Base-by-base conservation (phyloP, 2,113 vertebrate genomes). In the Halichoerus grypus region DNA sequence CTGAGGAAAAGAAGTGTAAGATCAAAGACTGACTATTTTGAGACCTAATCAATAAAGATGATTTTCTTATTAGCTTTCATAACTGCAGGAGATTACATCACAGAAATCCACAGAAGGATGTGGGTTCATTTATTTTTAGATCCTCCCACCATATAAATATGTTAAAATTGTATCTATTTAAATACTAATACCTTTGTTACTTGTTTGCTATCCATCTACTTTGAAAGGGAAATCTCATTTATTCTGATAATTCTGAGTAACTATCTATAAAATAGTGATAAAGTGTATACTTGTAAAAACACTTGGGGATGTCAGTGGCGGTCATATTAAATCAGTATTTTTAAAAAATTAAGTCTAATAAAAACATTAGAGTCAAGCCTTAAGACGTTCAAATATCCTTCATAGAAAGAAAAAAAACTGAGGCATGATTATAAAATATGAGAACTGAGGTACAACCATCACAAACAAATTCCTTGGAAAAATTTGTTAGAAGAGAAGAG, bases 31-130 rank as follows among this genome's bases (percentile, higher is more conserved):
- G 97, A 97, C 96, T 96, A 95, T 97, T 98, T 98, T 97, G 72
- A 98, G 95, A 63, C 63, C 94, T 97, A 96, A 95, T 98, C 96
- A 96, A 97, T 98, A 97, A 33, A 72, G 95, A 95, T 7, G 46
- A 82, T 81, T 97, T 97, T 84, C 76, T 96, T 42, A 77, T 82
- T 97, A 84, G 86, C 55, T 96, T 96, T 92, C 53, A 92, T 86
- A 42, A 59, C 61, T 91, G 21, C 53, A 96, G 39, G 33, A 96
- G 81, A 84, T 79, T 95, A 79, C 85, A 74, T 49, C 88, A 14
- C 93, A 80, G 46, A 36, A 96, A 96, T 94, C 87, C 95, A 97
- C 88, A 83, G 76, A 92, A 98, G 88, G n/a, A 94, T 16, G 93
- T 57, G 61, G 39, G 14, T 82, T 91, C 19, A 12, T 39, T 96